Base-by-base conservation (phyloP, 2,888 invertebrate genomes). In the Ichneumoninae sp. region DNA sequence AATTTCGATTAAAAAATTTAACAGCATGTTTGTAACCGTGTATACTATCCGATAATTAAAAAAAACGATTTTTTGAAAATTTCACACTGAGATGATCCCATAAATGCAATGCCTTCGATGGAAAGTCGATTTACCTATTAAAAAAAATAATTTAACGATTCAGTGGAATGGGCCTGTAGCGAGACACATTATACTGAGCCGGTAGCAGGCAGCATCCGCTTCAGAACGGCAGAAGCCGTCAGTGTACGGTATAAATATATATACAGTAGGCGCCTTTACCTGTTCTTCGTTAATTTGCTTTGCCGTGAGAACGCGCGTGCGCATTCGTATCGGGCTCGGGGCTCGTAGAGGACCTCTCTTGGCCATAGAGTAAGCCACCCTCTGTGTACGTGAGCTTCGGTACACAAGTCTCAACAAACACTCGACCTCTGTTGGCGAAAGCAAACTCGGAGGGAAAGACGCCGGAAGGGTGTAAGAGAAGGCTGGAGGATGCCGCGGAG, bases 371-470 rank as follows among this genome's bases (percentile, higher is more conserved):
- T 44, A 68, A 74, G 54, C 80, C 50, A 57, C 75, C 76, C 19
- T 47, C 68, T 71, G 84, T 82, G 79, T 85, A 82, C 80, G 84
- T 82, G 84, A 85, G 84, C 76, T 80, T 85, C 30, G 72, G 82
- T 85, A 82, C 82, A 85, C 84, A 80, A 79, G 84, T 77, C 84
- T 85, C 82, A 76, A 78, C 84, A 85, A 85, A 85, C 84, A 85
- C 84, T 85, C 82, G 82, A 76, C 75, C 84, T 60, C 69, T 76
- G 84, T 85, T 85, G 75, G 82, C 74, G 68, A 50, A 82, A 68
- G 79, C 72, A 82, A 85, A 77, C 82, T 82, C 79, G 52, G 69
- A 66, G 82, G 70, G 62, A 52, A 77, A 71, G 82, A 82, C 76
- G 82, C 82, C 68, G 79, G 78, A 30, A 62, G 84, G 82, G 66